A percentile compares a stretch with the other conserved stretches of the same genome.
phyloP scores from a whole-genome alignment of 2,888 invertebrate genomes.

The Tanaodytes sp. region DNA sequence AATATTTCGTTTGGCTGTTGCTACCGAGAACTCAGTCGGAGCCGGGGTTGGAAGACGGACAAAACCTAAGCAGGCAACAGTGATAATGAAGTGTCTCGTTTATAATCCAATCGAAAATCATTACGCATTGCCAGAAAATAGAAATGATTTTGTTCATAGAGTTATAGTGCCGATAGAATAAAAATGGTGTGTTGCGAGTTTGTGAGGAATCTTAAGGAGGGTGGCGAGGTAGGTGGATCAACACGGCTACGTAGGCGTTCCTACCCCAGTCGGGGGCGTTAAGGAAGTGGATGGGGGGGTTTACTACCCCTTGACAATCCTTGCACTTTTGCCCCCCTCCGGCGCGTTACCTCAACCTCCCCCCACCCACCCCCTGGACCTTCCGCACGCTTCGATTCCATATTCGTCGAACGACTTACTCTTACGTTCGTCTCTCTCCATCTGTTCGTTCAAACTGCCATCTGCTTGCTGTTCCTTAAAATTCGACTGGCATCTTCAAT shows the following conservation, averaged over 20 bases:
- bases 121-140: constrained; percentile 59
- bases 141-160: constrained; percentile 59
- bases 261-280: constrained; percentile 71
- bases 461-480: constrained; percentile 49
- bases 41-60: too few relatives aligned
- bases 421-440: constrained; percentile 53
- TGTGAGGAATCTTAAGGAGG: constrained; percentile 59
- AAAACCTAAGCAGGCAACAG: too few relatives aligned
- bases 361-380: constrained; percentile 59
- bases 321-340: constrained; percentile 55
- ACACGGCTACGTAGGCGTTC: constrained; percentile 70
- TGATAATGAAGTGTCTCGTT: too few relatives aligned
- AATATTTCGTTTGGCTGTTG: too few relatives aligned
- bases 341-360: constrained; percentile 59
- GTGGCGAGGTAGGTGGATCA: constrained; percentile 70
- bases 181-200: constrained; percentile 58
- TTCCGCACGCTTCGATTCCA: constrained; percentile 65
- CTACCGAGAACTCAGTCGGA: too few relatives aligned
- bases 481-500: constrained; percentile 33
- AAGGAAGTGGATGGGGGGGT: constrained; percentile 69
- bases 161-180: constrained; percentile 59
- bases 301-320: constrained; percentile 66
- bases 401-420: constrained; percentile 66
- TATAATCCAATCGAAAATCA: constrained; percentile 55
- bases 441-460: too few relatives aligned